These are phyloP conservation scores for Epistrophe grossulariae DNA, from an alignment of 2,888 invertebrate species.

Conservation along the genomic window DNA sequence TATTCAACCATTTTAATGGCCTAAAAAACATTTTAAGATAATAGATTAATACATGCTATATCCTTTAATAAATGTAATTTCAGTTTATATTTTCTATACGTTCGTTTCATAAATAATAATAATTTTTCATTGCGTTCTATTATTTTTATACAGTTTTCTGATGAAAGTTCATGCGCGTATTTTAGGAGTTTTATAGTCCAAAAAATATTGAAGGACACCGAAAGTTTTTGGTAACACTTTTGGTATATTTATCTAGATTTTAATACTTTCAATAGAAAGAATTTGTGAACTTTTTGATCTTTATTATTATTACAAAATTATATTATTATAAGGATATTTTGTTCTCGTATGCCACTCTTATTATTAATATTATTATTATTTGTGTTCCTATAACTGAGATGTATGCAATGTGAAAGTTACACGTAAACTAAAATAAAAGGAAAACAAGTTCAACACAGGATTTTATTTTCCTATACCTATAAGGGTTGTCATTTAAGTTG, in stretches of 20 bases:
- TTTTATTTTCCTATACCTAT: neutral
- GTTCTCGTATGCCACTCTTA: neutral
- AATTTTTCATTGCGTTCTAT: neutral
- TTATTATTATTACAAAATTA: neutral
- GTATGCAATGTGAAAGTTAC: constrained; percentile 29
- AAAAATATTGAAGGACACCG: neutral
- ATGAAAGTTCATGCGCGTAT: constrained; percentile 16
- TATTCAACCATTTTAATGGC: too few species aligned
- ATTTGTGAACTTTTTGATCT: neutral
- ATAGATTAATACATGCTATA: too few species aligned
- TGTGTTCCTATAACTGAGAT: neutral
- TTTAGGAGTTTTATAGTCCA: too few species aligned
- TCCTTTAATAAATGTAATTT: too few species aligned
- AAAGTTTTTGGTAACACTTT: too few species aligned
- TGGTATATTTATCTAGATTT: neutral
- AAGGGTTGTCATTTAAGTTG: constrained; percentile 33
- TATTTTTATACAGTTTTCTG: neutral
- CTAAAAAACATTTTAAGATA: too few species aligned
- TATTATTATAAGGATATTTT: neutral
- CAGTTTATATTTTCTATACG: neutral
- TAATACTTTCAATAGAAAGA: neutral
- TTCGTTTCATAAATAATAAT: neutral
- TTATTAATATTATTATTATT: neutral
- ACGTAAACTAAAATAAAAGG: constrained; percentile 44
- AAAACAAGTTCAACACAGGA: constrained; percentile 37